Conservation (phyloP, 2,797 vertebrate species). For the Petrocephalus schoutedeni region DNA sequence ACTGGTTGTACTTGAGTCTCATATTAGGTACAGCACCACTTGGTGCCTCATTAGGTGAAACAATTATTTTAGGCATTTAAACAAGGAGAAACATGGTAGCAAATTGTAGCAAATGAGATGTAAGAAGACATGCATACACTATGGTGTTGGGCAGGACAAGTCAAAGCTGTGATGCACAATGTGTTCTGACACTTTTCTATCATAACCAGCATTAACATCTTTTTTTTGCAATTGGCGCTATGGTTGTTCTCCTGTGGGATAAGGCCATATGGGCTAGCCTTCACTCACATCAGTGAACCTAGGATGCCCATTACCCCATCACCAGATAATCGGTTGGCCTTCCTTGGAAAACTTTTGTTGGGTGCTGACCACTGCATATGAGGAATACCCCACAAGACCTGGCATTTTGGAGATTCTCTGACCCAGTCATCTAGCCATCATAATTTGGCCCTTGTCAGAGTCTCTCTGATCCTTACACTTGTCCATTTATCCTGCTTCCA, state of each 20-base stretch:
- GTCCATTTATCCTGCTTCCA: neutral
- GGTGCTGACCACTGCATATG: neutral
- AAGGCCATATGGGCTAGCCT: neutral
- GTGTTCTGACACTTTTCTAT: neutral
- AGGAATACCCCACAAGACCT: neutral
- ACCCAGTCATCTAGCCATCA: neutral
- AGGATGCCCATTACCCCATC: no score
- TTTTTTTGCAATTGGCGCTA: neutral
- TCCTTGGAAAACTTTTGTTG: neutral
- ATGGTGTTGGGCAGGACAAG: conserved; percentile 47
- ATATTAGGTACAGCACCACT: conserved; percentile 39
- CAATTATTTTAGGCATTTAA: conserved; percentile 45
- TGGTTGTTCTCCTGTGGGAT: neutral
- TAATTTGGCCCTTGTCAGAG: neutral
- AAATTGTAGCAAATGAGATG: conserved; percentile 56
- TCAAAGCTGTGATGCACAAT: conserved; percentile 5
- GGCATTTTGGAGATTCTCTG: neutral
- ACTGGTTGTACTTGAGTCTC: conserved; percentile 40
- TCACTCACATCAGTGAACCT: neutral
- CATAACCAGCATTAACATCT: neutral
- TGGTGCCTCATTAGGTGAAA: conserved; percentile 49
- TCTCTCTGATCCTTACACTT: neutral
- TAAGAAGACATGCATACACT: conserved; percentile 48
- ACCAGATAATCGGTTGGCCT: neutral
- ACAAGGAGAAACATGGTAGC: conserved; percentile 45